These are phyloP conservation scores for Cettia cetti DNA, from an alignment of 2,113 vertebrate genomes.

Conservation along the genomic window DNA sequence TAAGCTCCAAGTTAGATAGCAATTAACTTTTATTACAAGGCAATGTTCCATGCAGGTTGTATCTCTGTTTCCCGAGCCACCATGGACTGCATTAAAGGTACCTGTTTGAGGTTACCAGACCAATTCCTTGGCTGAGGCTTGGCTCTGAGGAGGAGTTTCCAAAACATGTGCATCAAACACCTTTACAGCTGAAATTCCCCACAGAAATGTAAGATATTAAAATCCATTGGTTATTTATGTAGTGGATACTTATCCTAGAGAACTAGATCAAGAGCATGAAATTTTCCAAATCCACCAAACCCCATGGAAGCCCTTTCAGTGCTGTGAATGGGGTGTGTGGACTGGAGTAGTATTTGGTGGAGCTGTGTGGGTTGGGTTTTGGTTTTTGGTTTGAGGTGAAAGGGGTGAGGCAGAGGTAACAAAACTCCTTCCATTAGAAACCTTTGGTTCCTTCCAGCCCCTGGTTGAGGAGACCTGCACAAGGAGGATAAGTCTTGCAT, in stretches of 20 bases:
- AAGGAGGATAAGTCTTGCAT: neutral
- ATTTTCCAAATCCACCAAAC: neutral
- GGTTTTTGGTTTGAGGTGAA: neutral
- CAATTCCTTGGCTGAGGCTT: neutral
- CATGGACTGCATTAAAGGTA: neutral
- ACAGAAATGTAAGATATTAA: neutral
- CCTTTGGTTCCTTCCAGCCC: neutral
- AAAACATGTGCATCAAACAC: neutral
- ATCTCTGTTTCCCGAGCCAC: neutral
- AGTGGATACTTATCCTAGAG: neutral
- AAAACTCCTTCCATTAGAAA: neutral
- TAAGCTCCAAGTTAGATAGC: neutral
- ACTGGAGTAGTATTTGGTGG: neutral
- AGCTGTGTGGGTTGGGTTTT: neutral
- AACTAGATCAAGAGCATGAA: neutral
- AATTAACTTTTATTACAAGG: neutral
- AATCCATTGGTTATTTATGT: neutral
- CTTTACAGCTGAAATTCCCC: neutral
- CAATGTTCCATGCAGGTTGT: neutral
- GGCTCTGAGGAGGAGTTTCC: neutral
- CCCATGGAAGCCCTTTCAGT: neutral
- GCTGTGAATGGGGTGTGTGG: accelerated
- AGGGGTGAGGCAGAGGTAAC: neutral
- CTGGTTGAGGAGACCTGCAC: neutral
- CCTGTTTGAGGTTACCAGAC: neutral